These are phyloP conservation scores for Scelioninae gen. 2 DNA, from an alignment of 2,888 invertebrate genomes.

Conservation along the genomic window DNA sequence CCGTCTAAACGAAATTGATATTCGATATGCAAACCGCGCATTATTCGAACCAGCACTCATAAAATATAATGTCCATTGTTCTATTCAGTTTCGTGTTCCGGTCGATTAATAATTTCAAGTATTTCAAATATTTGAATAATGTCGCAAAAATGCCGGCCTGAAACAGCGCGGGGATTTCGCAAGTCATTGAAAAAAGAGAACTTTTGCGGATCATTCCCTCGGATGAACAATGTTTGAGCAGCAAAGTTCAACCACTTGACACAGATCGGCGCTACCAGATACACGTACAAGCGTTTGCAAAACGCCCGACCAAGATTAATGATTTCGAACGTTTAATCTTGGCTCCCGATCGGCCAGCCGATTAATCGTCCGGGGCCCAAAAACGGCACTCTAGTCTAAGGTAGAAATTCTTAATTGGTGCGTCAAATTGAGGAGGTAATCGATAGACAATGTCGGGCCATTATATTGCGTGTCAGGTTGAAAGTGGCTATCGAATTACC, in stretches of 20 bases:
- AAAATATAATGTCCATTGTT: too few relatives aligned
- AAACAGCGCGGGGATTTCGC: background rate
- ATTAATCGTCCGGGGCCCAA: background rate
- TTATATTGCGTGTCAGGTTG: constrained; percentile 17
- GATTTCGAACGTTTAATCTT: constrained; percentile 19
- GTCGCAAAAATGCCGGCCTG: too few relatives aligned
- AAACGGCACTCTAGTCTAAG: background rate
- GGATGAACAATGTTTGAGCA: constrained; percentile 3
- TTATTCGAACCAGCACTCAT: too few relatives aligned
- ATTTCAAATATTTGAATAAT: too few relatives aligned
- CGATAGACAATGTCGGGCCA: constrained; percentile 9
- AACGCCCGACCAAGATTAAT: constrained; percentile 28
- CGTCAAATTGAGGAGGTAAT: constrained; percentile 5
- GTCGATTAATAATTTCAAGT: too few relatives aligned
- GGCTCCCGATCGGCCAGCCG: background rate
- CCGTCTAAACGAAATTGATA: background rate
- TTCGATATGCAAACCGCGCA: background rate
- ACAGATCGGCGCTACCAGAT: constrained; percentile 7
- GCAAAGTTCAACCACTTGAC: constrained; percentile 8
- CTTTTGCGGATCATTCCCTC: background rate
- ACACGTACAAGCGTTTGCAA: constrained; percentile 12
- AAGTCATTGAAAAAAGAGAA: background rate
- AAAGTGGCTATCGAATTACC: constrained; percentile 22
- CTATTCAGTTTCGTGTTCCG: too few relatives aligned
- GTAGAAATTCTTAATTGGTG: background rate